Base-by-base conservation (phyloP, 2,888 invertebrate species). In the Spilarctia lutea region DNA sequence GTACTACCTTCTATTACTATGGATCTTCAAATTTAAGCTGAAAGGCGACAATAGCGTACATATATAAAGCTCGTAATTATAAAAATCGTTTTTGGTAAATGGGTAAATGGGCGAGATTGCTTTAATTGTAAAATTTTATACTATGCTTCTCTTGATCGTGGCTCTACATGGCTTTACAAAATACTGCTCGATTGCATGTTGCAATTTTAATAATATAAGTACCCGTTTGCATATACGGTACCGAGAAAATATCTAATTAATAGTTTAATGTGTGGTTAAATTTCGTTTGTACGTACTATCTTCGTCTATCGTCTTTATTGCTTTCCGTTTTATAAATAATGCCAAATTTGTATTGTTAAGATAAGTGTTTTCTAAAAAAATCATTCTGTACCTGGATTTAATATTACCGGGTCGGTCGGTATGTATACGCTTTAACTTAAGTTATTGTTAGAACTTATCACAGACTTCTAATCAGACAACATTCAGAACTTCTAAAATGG, bases 1-100 rank as follows among this genome's bases (percentile, higher is more conserved):
- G 52, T 67, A 48, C 30, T 30, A 27, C 60, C 16, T 75, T 63
- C 63, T 63, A 65, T 20, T 52, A 65, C 72, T 71, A 65, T 66
- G 63, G 10, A 27, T 45, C 42, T 45, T 27, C 30, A 42, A 71
- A 63, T 56, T 63, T 63, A 27, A 56, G 42, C 71, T 63, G 30
- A 4, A 27, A 20, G 11, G 16, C 42, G 42, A 63, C 52, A n/a
- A 56, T n/a, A 56, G 10, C 24, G 24, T 24, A n/a, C 11, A 10
- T 56, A 11, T 56, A 56, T 52, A 52, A 16, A 16, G 45, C 18
- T 2, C 39, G 39, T 39, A 39, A 11, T 11, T 39, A 0, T 39
- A 39, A 39, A 4, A 1, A 11, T 39, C 39, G 39, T 39, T 11
- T 39, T 39, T 39, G 39, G 0, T 39, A 39, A 39, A 39, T 11